A percentile compares a stretch with the other conserved stretches of the same genome.
phyloP scores from a whole-genome alignment of 2,888 invertebrate genomes.

The Selenia dentaria region DNA sequence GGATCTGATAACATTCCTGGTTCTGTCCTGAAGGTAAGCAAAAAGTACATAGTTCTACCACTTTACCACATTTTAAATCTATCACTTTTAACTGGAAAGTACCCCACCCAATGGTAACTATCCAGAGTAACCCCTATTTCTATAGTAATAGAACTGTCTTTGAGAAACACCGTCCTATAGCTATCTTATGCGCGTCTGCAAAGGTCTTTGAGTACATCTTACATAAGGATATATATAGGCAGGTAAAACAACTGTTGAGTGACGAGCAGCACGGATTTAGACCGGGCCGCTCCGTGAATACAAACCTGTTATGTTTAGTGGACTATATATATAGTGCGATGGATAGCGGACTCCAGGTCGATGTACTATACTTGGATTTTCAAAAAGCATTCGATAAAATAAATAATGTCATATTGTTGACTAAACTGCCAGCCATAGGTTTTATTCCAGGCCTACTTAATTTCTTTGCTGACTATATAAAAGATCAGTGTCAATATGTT shows the following conservation, averaged over 20 bases:
- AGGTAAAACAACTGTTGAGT: neutral
- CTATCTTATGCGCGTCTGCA: neutral
- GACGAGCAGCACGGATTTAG: slow-evolving; percentile 3
- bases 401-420: neutral
- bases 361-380: slow-evolving; percentile 1
- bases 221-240: neutral
- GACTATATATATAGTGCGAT: neutral
- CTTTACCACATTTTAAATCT: slow-evolving; percentile 2
- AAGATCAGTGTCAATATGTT: neutral
- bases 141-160: neutral
- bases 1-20: neutral
- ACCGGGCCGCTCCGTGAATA: neutral
- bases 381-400: neutral
- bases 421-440: neutral
- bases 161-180: slow-evolving; percentile 1
- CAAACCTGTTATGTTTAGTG: neutral
- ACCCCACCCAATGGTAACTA: slow-evolving; percentile 3
- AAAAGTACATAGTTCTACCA: neutral
- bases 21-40: neutral
- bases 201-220: slow-evolving; percentile 1
- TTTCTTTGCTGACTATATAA: neutral
- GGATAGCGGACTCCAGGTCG: neutral
- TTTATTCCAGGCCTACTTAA: neutral
- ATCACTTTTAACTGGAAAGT: neutral
- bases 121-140: slow-evolving; percentile 6